Percentiles rank a stretch among this genome's conserved stretches.
Conservation (phyloP, 2,888 invertebrate genomes). For the Hesperia comma region DNA sequence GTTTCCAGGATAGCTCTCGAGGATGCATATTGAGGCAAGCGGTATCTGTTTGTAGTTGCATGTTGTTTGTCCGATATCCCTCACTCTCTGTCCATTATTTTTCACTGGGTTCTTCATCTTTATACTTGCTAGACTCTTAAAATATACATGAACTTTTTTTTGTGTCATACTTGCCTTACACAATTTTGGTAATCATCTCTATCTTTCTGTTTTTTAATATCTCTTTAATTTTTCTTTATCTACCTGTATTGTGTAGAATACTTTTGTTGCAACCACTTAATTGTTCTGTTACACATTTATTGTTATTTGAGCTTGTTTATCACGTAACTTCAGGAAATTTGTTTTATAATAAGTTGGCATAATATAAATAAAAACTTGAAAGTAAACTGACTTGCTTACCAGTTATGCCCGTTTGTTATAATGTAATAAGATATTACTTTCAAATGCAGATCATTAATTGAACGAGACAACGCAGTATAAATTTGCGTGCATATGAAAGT, state of each 20-base stretch:
- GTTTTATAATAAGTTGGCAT: conserved; percentile 52
- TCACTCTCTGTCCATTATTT: conserved; percentile 28
- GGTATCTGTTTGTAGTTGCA: conserved; percentile 65
- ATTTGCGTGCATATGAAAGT: not conserved
- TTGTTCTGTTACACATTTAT: conserved; percentile 1
- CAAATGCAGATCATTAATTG: not conserved
- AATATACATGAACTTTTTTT: not conserved
- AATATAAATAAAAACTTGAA: conserved; percentile 53
- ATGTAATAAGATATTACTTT: conserved; percentile 1
- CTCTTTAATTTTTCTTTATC: not conserved
- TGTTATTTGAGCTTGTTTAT: conserved; percentile 11
- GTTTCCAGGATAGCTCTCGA: conserved; percentile 65
- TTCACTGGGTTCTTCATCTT: conserved; percentile 11
- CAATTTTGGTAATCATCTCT: not conserved
- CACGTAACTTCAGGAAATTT: conserved; percentile 18
- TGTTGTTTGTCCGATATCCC: conserved; percentile 45
- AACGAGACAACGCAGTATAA: not conserved
- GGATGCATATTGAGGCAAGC: conserved; percentile 84
- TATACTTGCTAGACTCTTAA: not conserved
- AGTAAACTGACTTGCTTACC: conserved; percentile 49
- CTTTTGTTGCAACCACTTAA: conserved; percentile 15
- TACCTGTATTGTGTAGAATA: not conserved
- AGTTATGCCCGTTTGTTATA: conserved; percentile 43
- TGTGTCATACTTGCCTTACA: not conserved
- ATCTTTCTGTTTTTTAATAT: not conserved